Conservation (phyloP, 1,140 invertebrate genomes). For the Gonioctena quinquepunctata region DNA sequence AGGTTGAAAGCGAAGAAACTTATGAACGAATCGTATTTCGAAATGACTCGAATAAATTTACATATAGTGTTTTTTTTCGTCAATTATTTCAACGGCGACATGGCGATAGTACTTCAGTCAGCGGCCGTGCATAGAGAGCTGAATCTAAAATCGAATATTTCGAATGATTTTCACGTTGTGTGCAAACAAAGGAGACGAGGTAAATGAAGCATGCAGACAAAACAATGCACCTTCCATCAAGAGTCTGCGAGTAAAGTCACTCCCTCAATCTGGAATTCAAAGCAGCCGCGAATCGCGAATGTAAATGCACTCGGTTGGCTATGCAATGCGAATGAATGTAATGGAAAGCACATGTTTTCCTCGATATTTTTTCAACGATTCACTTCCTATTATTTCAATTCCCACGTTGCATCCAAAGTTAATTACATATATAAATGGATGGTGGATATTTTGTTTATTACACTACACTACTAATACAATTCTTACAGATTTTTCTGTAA, state of each 20-base stretch:
- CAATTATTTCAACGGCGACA: background rate
- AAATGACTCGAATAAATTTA: no score
- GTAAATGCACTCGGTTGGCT: slow-evolving; percentile 2
- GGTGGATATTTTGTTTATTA: no score
- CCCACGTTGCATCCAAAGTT: no score
- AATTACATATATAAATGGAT: no score
- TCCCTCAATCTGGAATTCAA: slow-evolving; percentile 9
- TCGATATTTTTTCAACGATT: background rate
- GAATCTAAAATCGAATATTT: background rate
- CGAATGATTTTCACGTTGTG: slow-evolving; percentile 9
- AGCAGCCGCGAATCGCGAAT: background rate
- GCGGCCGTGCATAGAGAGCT: background rate
- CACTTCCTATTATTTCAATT: background rate
- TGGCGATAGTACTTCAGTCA: background rate
- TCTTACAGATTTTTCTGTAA: no score
- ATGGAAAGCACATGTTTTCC: background rate
- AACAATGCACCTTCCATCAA: background rate
- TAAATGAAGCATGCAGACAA: slow-evolving; percentile 6
- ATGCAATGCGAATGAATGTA: background rate
- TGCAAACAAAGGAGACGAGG: slow-evolving; percentile 5
- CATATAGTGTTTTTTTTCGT: background rate
- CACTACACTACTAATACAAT: no score
- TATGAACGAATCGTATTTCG: no score
- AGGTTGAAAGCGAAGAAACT: no score
- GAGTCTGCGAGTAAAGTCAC: slow-evolving; percentile 2